Percentiles rank a stretch among this genome's conserved stretches.
Conservation (phyloP, 2,113 vertebrate species). For the Rhinogobius similis region DNA sequence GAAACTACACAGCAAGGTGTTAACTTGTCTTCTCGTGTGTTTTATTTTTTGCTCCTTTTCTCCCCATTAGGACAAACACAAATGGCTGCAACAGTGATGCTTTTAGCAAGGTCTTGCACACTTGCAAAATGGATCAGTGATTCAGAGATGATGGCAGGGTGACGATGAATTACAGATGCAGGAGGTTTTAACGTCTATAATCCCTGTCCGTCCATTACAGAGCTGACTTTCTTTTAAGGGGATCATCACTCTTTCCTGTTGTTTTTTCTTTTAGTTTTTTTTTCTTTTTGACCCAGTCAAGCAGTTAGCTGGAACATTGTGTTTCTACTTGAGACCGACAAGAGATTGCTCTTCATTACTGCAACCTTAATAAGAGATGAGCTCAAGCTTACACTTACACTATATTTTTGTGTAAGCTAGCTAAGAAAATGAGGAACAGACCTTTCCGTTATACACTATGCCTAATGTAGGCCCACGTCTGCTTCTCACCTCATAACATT, state of each 20-base stretch:
- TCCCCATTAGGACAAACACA: conserved; percentile 61
- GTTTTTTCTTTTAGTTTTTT: conserved; percentile 35
- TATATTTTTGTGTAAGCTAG: conserved; percentile 38
- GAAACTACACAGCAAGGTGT: conserved; percentile 67
- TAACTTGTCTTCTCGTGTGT: conserved; percentile 67
- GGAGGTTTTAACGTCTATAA: conserved; percentile 75
- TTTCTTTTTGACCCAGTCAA: conserved; percentile 49
- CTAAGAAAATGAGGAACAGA: conserved; percentile 56
- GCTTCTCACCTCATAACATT: conserved; percentile 67
- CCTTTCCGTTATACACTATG: conserved; percentile 24
- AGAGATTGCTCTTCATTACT: conserved; percentile 58
- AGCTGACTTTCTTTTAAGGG: conserved; percentile 74
- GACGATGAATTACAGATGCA: conserved; percentile 77
- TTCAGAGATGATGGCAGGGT: conserved; percentile 76
- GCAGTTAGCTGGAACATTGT: conserved; percentile 70
- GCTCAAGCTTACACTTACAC: conserved; percentile 28
- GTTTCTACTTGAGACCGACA: conserved; percentile 53
- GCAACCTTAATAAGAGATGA: conserved; percentile 55
- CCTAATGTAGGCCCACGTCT: conserved; percentile 55
- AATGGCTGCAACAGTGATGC: conserved; percentile 72
- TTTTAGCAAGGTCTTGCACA: conserved; percentile 75
- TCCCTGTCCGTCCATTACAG: conserved; percentile 73
- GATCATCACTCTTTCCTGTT: conserved; percentile 75
- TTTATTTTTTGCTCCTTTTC: background rate
- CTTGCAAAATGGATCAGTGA: conserved; percentile 77